Evolutionary conservation across 2,888 invertebrate species (phyloP), one percentile per base, ranked within the genome.

Genomic region (Nomada fucata): DNA sequence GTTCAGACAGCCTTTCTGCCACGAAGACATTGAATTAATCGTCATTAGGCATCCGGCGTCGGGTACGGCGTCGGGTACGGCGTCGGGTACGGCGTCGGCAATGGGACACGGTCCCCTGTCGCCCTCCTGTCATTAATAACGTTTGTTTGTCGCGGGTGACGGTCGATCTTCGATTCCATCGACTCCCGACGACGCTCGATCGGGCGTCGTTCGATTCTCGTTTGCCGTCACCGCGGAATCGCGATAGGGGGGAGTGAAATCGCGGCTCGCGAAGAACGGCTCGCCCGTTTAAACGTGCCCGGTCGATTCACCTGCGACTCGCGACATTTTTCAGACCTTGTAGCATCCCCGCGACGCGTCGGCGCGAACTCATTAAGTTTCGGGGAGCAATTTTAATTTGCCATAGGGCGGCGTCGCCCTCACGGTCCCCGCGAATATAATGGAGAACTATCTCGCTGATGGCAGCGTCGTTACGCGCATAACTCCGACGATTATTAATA

Each of bases 11-110:
- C 29, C 61, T 7, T 64, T 73, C 55, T 55, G 75, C 79, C 79
- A 76, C 81, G 72, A 85, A 86, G 89, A 89, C 85, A 79, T 88
- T 85, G 86, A 88, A 88, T 88, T 88, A 89, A 88, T 88, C 86
- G 88, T 88, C 88, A 89, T 88, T 89, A 88, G 86, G 75, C 84
- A 68, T 61, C 78, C 70, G 60, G 73, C 65, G 76, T 80, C 82
- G 85, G 74, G 70, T 63, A 63, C 79, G 68, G 50, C 67, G 86
- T 76, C 68, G 70, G 82, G 23, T 23, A 63, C 79, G 68, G 50
- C 67, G 86, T 76, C 68, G 70, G 82, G 23, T 23, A 63, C 79
- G 70, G 50, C 67, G 86, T 76, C 68, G 70, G 82, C 75, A 60
- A 5, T 60, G 57, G 74, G 68, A 75, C 77, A 55, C 29, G 57